phyloP scores from a whole-genome alignment of 2,797 vertebrate species.

The Loris lydekkerianus region DNA sequence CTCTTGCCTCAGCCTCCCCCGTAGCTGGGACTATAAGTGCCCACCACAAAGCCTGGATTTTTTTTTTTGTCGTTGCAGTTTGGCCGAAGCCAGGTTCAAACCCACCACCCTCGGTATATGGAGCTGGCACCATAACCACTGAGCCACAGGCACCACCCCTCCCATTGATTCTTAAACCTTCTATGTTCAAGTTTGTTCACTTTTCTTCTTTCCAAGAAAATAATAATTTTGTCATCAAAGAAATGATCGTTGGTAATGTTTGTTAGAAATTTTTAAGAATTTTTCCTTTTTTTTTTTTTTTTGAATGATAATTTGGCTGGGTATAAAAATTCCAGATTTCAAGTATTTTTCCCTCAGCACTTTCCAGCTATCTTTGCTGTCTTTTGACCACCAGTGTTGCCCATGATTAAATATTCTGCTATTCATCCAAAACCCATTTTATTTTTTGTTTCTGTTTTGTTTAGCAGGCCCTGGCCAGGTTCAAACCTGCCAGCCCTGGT shows the following conservation, averaged over 20 bases:
- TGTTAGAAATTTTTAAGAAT: not conserved
- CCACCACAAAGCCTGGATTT: too few species aligned
- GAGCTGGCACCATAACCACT: too few species aligned
- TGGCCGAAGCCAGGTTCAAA: too few species aligned
- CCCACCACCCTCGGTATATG: too few species aligned
- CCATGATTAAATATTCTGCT: not conserved
- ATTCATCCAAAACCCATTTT: not conserved
- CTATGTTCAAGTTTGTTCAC: not conserved
- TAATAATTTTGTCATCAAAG: not conserved
- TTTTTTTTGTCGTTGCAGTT: too few species aligned
- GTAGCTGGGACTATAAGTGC: too few species aligned
- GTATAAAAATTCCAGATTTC: not conserved
- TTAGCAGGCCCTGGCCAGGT: too few species aligned
- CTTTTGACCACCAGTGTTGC: not conserved
- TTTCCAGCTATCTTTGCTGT: not conserved
- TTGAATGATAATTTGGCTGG: not conserved
- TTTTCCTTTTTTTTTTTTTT: not conserved
- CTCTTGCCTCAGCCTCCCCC: too few species aligned
- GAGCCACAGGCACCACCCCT: too few species aligned
- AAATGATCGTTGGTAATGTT: not conserved
- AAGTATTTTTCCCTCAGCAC: not conserved
- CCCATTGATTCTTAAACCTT: not conserved
- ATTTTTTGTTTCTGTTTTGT: too few species aligned
- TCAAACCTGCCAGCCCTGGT: too few species aligned
- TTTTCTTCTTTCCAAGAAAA: not conserved